Base-by-base conservation (phyloP, 2,113 vertebrate genomes). In the Dasyurus viverrinus region DNA sequence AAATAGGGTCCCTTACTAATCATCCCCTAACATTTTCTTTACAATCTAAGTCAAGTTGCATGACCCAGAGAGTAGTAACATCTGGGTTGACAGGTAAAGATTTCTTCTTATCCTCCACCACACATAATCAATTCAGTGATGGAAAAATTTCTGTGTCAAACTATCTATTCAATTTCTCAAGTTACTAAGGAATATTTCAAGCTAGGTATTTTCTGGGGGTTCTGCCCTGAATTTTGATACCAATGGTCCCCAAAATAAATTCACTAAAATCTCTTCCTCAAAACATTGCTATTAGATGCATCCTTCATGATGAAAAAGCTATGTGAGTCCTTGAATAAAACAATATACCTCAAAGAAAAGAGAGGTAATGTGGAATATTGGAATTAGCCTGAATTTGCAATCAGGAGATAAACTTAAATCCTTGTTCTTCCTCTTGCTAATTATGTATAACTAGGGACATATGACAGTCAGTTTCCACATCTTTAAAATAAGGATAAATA, bases 201-300 rank as follows among this genome's bases (percentile, higher is more conserved):
- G 55, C 16, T 10, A 97, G 90, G 26, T 50, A 90, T 94, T 96
- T 93, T 96, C 91, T 53, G 8, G 96, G 55, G 95, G 53, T 92
- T 50, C 92, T 91, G 95, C 76, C 90, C 76, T 68, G 76, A 91
- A 27, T 94, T 96, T 93, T 48, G 92, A 95, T 60, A 1, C 0
- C 92, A 95, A 93, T 95, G 84, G 48, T 6, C 95, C 94, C 91
- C 92, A 94, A 96, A 96, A 96, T 42, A 22, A 90, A 90, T 91
- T n/a, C 68, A 76, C 36, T n/a, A 76, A 68, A 76, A 22, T 42
- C 6, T 76, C 5, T 76, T 42, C n/a, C 68, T 76, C 14, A n/a
- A 19, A 22, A 42, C 5, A 6, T 42, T 76, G 4, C 30, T 12
- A 22, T 76, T 76, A 42, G 68, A 68, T 76, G 16, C 16, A n/a